phyloP scores from a whole-genome alignment of 2,797 vertebrate genomes.

The Taeniopygia guttata region DNA sequence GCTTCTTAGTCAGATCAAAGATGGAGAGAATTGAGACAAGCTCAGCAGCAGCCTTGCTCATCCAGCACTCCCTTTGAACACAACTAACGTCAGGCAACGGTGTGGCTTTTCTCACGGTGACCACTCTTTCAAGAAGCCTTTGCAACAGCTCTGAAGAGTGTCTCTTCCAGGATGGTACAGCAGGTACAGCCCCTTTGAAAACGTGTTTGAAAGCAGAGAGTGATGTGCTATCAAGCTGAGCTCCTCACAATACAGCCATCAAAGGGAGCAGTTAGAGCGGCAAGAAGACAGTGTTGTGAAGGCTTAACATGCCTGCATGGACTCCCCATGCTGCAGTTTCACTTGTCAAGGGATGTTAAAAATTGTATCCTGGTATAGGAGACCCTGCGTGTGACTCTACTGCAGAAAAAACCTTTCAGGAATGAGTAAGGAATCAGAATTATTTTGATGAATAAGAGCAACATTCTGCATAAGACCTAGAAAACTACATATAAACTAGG shows the following conservation, averaged over 20 bases:
- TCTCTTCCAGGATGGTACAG: neutral
- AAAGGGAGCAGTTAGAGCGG: slow-evolving; percentile 20
- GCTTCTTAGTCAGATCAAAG: slow-evolving; percentile 29
- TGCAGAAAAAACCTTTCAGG: neutral
- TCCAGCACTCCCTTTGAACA: neutral
- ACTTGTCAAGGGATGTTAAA: neutral
- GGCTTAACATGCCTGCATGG: neutral
- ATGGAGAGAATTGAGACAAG: neutral
- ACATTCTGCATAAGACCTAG: neutral
- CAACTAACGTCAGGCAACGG: accelerated
- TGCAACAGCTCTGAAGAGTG: neutral
- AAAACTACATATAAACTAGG: neutral
- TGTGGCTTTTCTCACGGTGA: slow-evolving; percentile 8
- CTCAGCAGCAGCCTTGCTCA: slow-evolving; percentile 14
- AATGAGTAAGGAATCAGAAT: neutral
- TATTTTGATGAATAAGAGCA: neutral
- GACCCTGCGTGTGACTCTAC: neutral
- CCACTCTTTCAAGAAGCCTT: neutral
- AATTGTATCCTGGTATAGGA: neutral
- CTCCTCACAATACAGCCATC: neutral
- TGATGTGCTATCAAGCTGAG: slow-evolving; percentile 13
- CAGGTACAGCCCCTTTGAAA: slow-evolving; percentile 5
- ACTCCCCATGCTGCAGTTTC: neutral
- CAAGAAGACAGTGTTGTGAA: neutral
- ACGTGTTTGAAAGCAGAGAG: neutral